Base-by-base conservation (phyloP, 1,140 invertebrate genomes). In the Drosophila kikkawai region DNA sequence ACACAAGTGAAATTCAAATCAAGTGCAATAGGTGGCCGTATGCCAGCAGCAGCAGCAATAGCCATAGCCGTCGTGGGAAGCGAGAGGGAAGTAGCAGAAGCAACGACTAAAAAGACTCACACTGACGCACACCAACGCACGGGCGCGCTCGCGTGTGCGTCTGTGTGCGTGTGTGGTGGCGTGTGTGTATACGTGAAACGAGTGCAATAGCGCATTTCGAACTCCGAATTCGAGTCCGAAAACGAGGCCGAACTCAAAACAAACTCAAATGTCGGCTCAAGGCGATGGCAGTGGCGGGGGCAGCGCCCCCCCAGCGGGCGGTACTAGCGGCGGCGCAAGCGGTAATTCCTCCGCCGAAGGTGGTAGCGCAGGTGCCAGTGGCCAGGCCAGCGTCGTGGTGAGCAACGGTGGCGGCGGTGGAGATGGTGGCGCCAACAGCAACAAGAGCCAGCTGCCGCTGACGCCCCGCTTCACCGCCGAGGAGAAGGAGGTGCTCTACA, bases 401-500 rank as follows among this genome's bases (percentile, higher is more conserved):
- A 70, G 56, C 60, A 79, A 79, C 15, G 66, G 75, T 5, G 58
- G 34, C 12, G 51, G 53, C 17, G 45, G 48, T 11, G 47, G 22
- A 7, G 45, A 26, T 4, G 63, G 51, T 11, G 42, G 45, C 57
- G 37, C 39, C 42, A 57, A 66, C 22, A 79, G 57, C 34, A 81
- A 61, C 45, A 82, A 68, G 50, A 69, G 61, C 29, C 91, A 92
- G 15, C 37, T 92, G 66, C 83, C 88, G 2, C 56, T 92, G 9
- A 92, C 91, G 36, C 91, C 91, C 11, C 92, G 92, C 50, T 93
- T 91, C 55, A 92, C 92, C 22, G 63, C 86, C 48, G 88, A 93
- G 48, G 92, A 93, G 69, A 93, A 93, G 74, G 82, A 90, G 9
- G 88, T 93, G n/a, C 77, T 93, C 1, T 93, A 92, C 51, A 55